These are phyloP conservation scores for Chrysaora quinquecirrha DNA, from an alignment of 30 jellyfish, hydroid and myxozoan species.

Conservation along the genomic window DNA sequence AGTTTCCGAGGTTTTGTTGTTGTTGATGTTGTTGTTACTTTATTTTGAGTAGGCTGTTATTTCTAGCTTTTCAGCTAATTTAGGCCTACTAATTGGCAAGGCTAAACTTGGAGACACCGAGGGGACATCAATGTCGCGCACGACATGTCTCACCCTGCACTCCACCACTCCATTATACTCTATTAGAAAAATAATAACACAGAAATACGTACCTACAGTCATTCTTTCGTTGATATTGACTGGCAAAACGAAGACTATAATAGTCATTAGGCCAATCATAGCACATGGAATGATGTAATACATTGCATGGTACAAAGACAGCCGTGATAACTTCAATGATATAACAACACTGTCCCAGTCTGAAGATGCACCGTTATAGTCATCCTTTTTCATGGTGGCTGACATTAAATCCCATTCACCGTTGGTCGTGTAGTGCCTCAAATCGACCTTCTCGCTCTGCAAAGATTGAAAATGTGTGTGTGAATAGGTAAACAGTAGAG, in stretches of 20 bases:
- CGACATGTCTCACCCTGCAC: too few relatives aligned
- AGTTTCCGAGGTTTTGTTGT: too few relatives aligned
- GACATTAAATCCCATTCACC: conserved; percentile 81
- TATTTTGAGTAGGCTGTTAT: too few relatives aligned
- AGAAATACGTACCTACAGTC: conserved; percentile 89
- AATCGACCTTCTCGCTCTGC: conserved; percentile 45
- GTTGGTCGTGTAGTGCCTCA: conserved; percentile 39
- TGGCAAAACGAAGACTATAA: conserved; percentile 69
- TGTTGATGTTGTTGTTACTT: too few relatives aligned
- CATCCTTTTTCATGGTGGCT: conserved; percentile 16
- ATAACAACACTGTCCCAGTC: conserved; percentile 53
- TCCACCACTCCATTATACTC: too few relatives aligned
- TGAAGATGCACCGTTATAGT: neutral
- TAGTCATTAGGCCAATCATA: conserved; percentile 83
- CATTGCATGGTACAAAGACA: conserved; percentile 82
- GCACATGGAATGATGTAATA: conserved; percentile 77
- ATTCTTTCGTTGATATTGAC: conserved; percentile 82
- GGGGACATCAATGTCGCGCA: too few relatives aligned
- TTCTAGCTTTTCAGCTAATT: too few relatives aligned
- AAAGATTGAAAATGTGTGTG: neutral
- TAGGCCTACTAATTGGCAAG: too few relatives aligned
- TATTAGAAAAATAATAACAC: too few relatives aligned
- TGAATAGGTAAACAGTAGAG: too few relatives aligned
- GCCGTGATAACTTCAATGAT: conserved; percentile 50
- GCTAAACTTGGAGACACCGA: too few relatives aligned